Evolutionary conservation across 2,113 vertebrate genomes (phyloP), one percentile per base, ranked within the genome.

Genomic region (Galemys pyrenaicus): DNA sequence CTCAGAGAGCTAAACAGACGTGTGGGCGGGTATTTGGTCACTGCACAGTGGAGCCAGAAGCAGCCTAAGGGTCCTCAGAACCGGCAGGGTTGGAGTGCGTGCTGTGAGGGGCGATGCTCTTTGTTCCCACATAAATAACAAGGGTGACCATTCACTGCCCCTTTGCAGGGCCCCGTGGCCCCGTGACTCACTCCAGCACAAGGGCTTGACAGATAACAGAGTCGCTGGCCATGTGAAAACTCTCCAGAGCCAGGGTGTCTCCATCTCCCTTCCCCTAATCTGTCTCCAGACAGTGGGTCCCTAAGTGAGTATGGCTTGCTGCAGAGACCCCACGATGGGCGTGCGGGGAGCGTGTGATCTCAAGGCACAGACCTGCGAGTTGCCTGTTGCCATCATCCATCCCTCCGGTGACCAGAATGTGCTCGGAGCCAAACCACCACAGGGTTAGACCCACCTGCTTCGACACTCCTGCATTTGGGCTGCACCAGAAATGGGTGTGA

Each of bases 401-500:
- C 41, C 17, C 49, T 19, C 12, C 30, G 46, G 22, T 39, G 30
- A 41, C 74, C 6, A 0, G 6, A 12, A 32, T n/a, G 56, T 51
- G 30, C 26, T 10, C 5, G 2, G 30, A 56, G 35, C 56, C 35
- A 89, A 56, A 41, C 35, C 22, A 16, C 30, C 56, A 2, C 39
- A 22, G 56, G 39, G 22, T 32, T 82, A 87, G 65, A 2, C 10
- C 49, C 65, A 20, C 20, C 58, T 28, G 19, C 81, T 39, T 17
- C 12, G 37, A 68, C 32, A 35, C 32, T 9, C 70, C 10, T 93
- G 81, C 77, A 94, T 67, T 74, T 79, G 88, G 44, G 54, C 94
- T n/a, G 85, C 94, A 56, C 56, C 89, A 5, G 51, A 26, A 58
- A 35, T 92, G n/a, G 81, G 30, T 96, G 89, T 94, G 96, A 81